Evolutionary conservation across 2,797 vertebrate genomes (phyloP).

Genomic region (Rhinoraja longicauda): DNA sequence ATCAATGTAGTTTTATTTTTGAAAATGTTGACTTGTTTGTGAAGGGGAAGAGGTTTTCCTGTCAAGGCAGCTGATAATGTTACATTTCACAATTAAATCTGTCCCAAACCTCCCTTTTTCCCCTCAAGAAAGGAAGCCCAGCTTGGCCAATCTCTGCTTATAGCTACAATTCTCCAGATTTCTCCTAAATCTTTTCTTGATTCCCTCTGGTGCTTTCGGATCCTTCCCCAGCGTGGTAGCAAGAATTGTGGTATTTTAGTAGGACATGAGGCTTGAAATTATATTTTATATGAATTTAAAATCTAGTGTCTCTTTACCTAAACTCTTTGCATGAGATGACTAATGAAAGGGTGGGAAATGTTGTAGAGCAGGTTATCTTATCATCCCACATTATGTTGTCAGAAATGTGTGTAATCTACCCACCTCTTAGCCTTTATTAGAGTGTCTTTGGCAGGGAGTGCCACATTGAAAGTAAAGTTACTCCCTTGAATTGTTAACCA

Average conservation of each 20-base stretch:
- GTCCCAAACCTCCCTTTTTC: too few relatives aligned
- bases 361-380: background rate
- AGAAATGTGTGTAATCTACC: background rate
- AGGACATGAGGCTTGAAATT: background rate
- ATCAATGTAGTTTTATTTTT: too few relatives aligned
- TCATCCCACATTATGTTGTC: background rate
- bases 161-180: too few relatives aligned
- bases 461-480: background rate
- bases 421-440: background rate
- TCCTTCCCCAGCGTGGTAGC: too few relatives aligned
- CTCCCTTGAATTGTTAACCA: background rate
- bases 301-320: background rate
- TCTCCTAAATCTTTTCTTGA: too few relatives aligned
- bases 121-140: too few relatives aligned
- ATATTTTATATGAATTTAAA: conserved; percentile 24
- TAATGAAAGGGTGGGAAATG: background rate
- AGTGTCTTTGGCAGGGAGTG: background rate
- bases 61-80: too few relatives aligned
- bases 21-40: too few relatives aligned
- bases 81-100: too few relatives aligned
- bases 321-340: background rate
- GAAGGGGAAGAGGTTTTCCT: too few relatives aligned
- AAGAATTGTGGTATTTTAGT: background rate
- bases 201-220: too few relatives aligned
- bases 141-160: too few relatives aligned